Conservation (phyloP, 2,797 vertebrate species). For the Molossus molossus region DNA sequence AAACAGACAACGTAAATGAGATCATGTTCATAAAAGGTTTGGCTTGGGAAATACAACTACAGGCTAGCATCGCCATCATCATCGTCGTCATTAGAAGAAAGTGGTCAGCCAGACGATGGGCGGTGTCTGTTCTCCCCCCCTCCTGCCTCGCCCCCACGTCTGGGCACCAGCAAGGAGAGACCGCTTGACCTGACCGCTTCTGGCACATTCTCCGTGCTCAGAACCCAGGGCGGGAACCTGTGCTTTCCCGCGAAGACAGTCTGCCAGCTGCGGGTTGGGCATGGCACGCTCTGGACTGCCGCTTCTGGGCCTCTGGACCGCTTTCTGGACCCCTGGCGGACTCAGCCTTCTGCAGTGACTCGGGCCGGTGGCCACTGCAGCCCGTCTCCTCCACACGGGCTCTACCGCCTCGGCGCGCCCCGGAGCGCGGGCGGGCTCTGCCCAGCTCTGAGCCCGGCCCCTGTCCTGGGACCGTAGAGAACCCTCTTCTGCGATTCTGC, state of each 20-base stretch:
- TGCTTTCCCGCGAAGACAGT: rapidly evolving
- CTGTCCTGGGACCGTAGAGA: background rate
- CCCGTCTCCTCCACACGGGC: background rate
- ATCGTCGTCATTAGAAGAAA: background rate
- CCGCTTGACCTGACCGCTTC: background rate
- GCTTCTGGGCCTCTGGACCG: background rate
- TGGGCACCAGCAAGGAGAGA: background rate
- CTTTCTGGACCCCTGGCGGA: background rate
- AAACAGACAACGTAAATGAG: background rate
- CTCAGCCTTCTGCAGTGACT: background rate
- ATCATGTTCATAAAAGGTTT: background rate
- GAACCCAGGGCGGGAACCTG: background rate
- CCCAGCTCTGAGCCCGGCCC: background rate
- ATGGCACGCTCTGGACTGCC: background rate
- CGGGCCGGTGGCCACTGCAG: background rate
- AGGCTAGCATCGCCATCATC: background rate
- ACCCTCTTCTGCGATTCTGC: background rate
- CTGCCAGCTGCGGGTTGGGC: background rate
- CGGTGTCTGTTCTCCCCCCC: background rate
- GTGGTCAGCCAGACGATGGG: background rate
- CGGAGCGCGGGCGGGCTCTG: rapidly evolving
- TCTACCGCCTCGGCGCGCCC: background rate
- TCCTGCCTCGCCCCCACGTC: too few relatives aligned
- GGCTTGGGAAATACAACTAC: background rate
- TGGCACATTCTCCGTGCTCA: background rate